Percentiles rank a stretch among this genome's conserved stretches.
phyloP scores from a whole-genome alignment of 2,888 invertebrate species.

The Papilio demoleus region DNA sequence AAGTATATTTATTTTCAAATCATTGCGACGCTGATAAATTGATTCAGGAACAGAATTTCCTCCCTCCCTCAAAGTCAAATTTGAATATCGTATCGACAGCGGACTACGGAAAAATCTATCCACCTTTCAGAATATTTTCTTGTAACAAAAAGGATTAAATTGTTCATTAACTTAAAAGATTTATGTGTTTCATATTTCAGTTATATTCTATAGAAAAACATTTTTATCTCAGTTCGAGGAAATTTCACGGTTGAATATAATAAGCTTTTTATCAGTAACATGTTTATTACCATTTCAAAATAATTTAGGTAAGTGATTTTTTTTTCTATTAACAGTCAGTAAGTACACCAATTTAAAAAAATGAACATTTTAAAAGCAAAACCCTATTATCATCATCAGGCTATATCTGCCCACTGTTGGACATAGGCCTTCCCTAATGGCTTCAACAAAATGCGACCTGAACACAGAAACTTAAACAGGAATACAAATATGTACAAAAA shows the following conservation, averaged over 20 bases:
- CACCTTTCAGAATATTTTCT: neutral
- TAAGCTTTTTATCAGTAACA: too few relatives aligned
- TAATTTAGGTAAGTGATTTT: too few relatives aligned
- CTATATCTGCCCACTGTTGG: too few relatives aligned
- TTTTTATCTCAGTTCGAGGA: neutral
- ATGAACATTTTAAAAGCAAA: too few relatives aligned
- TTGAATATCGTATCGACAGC: constrained; percentile 21
- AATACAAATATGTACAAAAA: neutral
- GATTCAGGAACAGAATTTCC: constrained; percentile 20
- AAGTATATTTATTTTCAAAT: constrained; percentile 19
- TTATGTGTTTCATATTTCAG: neutral
- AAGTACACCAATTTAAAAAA: too few relatives aligned
- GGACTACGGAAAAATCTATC: constrained; percentile 3
- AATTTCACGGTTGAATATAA: neutral
- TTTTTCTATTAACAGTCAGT: too few relatives aligned
- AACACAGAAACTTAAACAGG: neutral
- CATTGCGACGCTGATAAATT: constrained; percentile 18
- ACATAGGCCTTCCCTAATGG: too few relatives aligned
- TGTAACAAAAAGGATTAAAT: constrained; percentile 2
- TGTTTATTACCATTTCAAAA: too few relatives aligned
- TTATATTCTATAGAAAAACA: neutral
- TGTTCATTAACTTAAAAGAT: neutral
- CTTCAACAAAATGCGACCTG: too few relatives aligned
- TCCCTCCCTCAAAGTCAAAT: constrained; percentile 9
- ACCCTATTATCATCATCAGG: too few relatives aligned